Evolutionary conservation across 2,113 vertebrate genomes (phyloP), one percentile per base, ranked within the genome.

Genomic region (Sphaerodactylus townsendi): DNA sequence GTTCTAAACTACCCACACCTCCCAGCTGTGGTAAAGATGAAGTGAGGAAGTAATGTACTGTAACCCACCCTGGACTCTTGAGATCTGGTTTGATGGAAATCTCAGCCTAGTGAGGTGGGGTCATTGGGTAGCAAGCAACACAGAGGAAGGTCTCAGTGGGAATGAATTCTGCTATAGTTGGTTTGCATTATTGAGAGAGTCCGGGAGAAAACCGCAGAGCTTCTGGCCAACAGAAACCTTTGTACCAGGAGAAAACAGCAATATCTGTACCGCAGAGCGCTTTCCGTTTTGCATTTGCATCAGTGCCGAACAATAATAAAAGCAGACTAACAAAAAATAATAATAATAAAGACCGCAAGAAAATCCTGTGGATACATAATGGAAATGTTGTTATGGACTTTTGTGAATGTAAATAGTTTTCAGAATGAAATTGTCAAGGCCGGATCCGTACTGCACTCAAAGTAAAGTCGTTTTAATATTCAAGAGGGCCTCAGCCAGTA

Each of bases 381-480:
- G 90, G 92, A 95, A 96, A 94, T 87, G 88, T 91, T 92, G 88
- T 94, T 95, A 93, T 17, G 84, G 92, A 92, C 91, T 94, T 94
- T 82, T 87, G 91, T 88, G 93, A 92, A 87, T 92, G 96, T 93
- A 93, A 96, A 95, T 94, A 93, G 91, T 94, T 94, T 94, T 8
- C 5, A 41, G 93, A 96, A 96, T 93, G 91, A 95, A 89, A 93
- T 88, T 93, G 93, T 90, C 88, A 94, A 94, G 88, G 76, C 85
- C 81, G 83, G 89, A 89, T 93, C 85, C 79, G 88, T 91, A 87
- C 93, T 72, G 86, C 85, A 85, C 83, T 92, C 92, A 90, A 88
- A 90, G 91, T 91, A 88, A 92, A 94, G 89, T 79, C 78, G 79
- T 83, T 91, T 92, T 93, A 94, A 93, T 84, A 95, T 93, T 91